Conservation (phyloP, 2,888 invertebrate genomes). For the Thysanoteuthis rhombus region DNA sequence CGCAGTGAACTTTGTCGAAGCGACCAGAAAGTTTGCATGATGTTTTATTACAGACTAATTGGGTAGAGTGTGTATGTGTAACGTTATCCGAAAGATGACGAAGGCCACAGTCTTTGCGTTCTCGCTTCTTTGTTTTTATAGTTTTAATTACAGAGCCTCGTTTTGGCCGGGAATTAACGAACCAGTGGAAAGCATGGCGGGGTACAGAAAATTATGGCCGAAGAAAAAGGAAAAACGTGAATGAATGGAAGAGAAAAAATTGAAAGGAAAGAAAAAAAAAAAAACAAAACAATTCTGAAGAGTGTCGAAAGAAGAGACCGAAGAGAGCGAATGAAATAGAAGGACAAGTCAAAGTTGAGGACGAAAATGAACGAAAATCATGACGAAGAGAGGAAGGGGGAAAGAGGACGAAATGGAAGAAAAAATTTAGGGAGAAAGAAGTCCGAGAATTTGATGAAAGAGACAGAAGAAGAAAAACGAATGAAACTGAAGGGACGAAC, state of each 20-base stretch:
- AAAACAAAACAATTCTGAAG: too few species aligned
- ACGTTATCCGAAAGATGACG: background rate
- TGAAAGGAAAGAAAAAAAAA: background rate
- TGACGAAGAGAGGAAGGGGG: background rate
- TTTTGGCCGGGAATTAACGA: background rate
- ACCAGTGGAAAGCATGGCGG: background rate
- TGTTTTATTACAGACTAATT: background rate
- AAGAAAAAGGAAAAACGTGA: background rate
- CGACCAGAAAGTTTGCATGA: background rate
- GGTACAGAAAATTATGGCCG: background rate
- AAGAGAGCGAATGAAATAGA: too few species aligned
- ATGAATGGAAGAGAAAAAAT: background rate
- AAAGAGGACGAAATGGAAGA: background rate
- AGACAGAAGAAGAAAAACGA: too few species aligned
- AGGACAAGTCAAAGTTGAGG: too few species aligned
- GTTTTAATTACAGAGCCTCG: constrained; percentile 12
- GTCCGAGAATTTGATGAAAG: background rate
- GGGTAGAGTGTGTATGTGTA: background rate
- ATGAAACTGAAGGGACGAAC: too few species aligned
- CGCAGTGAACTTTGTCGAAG: background rate
- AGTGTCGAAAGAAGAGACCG: too few species aligned
- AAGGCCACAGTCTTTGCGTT: background rate
- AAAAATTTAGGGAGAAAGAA: background rate
- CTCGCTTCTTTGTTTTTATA: background rate
- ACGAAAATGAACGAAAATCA: too few species aligned